A percentile compares a stretch with the other conserved stretches of the same genome.
Evolutionary conservation across 2,113 vertebrate genomes (phyloP).

Genomic region (Cynocephalus volans): DNA sequence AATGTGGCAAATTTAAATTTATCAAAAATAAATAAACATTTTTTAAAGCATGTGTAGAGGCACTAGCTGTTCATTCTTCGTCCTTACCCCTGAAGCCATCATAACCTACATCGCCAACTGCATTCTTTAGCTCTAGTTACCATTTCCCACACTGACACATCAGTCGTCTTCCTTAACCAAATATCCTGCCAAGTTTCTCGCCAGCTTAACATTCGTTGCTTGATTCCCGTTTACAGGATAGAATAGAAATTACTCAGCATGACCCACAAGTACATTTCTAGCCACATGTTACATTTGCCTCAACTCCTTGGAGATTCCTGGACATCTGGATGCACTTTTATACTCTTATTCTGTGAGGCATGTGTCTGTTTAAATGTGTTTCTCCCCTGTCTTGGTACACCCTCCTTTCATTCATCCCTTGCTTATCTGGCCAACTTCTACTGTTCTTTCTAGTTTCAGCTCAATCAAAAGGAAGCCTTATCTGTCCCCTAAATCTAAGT

Average conservation of each 20-base stretch:
- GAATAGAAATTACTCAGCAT: background rate
- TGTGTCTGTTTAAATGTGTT: background rate
- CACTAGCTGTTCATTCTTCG: background rate
- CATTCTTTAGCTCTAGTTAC: background rate
- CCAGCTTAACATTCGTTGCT: background rate
- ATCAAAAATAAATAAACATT: background rate
- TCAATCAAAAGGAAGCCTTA: background rate
- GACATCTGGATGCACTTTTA: background rate
- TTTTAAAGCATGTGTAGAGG: background rate
- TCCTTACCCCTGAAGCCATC: background rate
- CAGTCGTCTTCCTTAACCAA: background rate
- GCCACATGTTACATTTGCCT: background rate
- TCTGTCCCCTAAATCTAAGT: background rate
- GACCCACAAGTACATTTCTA: background rate
- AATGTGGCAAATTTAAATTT: background rate
- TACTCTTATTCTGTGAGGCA: background rate
- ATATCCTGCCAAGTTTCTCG: background rate
- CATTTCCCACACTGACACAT: too few relatives aligned
- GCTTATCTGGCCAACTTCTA: background rate
- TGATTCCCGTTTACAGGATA: background rate
- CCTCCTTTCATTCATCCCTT: background rate
- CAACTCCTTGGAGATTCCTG: background rate
- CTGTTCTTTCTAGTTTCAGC: background rate
- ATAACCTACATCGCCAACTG: background rate
- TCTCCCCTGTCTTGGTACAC: background rate